These are phyloP conservation scores for Leuciscus waleckii DNA, from an alignment of 2,797 vertebrate genomes.

Conservation along the genomic window DNA sequence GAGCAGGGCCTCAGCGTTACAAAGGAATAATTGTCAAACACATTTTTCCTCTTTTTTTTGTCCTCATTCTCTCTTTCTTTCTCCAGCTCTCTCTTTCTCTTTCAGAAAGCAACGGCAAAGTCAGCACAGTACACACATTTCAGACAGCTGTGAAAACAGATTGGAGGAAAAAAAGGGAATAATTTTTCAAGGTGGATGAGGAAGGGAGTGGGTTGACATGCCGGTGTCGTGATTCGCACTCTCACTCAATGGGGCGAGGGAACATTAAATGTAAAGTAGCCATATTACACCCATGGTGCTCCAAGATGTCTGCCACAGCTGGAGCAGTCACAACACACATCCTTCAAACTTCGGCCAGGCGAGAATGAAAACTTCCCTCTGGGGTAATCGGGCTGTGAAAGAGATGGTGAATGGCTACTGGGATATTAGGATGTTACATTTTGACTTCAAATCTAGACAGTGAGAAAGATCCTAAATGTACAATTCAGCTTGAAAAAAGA, in stretches of 20 bases:
- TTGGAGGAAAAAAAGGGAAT: conserved; percentile 48
- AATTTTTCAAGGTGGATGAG: conserved; percentile 43
- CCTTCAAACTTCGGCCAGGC: conserved; percentile 22
- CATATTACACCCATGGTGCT: conserved; percentile 56
- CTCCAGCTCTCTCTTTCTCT: conserved; percentile 8
- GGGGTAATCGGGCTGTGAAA: not conserved
- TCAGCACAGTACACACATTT: conserved; percentile 63
- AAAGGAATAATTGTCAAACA: conserved; percentile 55
- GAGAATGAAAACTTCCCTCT: conserved; percentile 20
- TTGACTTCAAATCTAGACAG: not conserved
- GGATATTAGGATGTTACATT: not conserved
- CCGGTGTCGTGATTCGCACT: conserved; percentile 59
- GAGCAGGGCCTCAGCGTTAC: conserved; percentile 44
- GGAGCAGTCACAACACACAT: conserved; percentile 54
- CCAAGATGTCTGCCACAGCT: conserved; percentile 45
- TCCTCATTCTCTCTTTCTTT: conserved; percentile 29
- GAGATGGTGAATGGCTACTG: not conserved
- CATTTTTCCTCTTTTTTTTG: conserved; percentile 2
- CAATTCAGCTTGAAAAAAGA: not conserved
- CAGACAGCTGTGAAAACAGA: conserved; percentile 64
- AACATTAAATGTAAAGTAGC: conserved; percentile 63
- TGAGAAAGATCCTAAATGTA: not conserved
- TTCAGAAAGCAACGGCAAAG: conserved; percentile 32
- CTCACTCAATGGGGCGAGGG: conserved; percentile 57
- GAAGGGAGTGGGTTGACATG: conserved; percentile 26